Base-by-base conservation (phyloP, 2,797 vertebrate genomes). In the Dendrocincla fuliginosa region DNA sequence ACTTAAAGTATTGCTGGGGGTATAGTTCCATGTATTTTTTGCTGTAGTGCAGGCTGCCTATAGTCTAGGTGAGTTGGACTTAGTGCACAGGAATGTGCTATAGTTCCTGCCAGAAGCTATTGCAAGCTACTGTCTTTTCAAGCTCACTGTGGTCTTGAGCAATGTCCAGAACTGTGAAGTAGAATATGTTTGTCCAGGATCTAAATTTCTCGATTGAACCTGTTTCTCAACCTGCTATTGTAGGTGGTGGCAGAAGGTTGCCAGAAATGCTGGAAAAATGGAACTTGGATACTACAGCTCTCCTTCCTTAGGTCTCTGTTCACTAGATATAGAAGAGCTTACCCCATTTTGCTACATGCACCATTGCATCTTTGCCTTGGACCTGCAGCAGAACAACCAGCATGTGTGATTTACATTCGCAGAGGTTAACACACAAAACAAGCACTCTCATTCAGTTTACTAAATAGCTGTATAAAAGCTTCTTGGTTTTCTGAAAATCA, bases 311-410 rank as follows among this genome's bases (percentile, higher is more conserved):
- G 22, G 6, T 73, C 25, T 90, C 23, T 90, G 0, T 41, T 32
- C 19, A 42, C 49, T 13, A 68, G 28, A n/a, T 1, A 0, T 3
- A 8, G 55, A 79, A 50, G 13, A 69, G 18, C 7, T 76, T 77
- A 12, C 1, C 13, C 22, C 13, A 32, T 0, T 61, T 19, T 69
- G 15, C n/a, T 35, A 50, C 47, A 42, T 15, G 2, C 17, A 59
- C 9, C 16, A 2, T 50, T 50, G 20, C 3, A 1, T 24, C 37
- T 89, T n/a, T 82, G 52, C n/a, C 41, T 85, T 55, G 27, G 27
- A 16, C 28, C 28, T 77, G 32, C 8, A 63, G 35, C n/a, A 56
- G 56, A 13, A 49, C 19, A 20, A 39, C 15, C 15, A 42, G 20
- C 2, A 2, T 6, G 6, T 17, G n/a, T 30, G 28, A 55, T 59